Evolutionary conservation across 2,888 invertebrate species (phyloP).

Genomic region (Diaphora mendica): DNA sequence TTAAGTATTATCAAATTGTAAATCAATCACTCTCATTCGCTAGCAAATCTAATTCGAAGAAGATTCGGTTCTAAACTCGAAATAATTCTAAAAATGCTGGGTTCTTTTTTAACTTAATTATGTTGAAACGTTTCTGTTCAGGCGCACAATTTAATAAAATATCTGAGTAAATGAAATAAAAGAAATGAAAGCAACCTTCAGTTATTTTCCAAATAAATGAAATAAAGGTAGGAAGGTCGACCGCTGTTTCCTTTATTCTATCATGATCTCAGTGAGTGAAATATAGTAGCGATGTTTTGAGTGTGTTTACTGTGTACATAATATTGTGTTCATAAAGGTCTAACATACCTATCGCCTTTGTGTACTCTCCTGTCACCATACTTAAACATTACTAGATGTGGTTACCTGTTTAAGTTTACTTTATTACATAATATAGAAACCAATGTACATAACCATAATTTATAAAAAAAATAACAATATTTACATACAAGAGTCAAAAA

Average conservation of each 20-base stretch:
- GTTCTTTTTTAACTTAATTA: conserved; percentile 3
- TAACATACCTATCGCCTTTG: not conserved
- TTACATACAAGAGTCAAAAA: too few species aligned
- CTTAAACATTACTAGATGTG: not conserved
- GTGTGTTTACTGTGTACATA: not conserved
- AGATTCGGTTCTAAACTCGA: not conserved
- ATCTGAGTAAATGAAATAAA: not conserved
- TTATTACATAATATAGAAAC: too few species aligned
- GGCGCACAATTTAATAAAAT: not conserved
- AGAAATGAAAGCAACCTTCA: conserved; percentile 7
- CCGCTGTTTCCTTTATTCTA: conserved; percentile 12
- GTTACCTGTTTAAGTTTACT: not conserved
- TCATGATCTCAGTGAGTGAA: conserved; percentile 25
- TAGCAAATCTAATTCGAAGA: not conserved
- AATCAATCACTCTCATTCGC: not conserved
- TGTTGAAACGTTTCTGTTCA: conserved; percentile 1
- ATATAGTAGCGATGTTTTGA: conserved; percentile 19
- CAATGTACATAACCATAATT: too few species aligned
- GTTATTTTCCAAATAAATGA: conserved; percentile 8
- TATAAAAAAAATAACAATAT: too few species aligned
- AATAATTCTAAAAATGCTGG: not conserved
- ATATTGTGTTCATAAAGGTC: conserved; percentile 12
- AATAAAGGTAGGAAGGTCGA: conserved; percentile 7
- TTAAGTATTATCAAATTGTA: not conserved
- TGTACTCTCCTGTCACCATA: not conserved